Base-by-base conservation (phyloP, 1,140 invertebrate species). In the Drosophila virilis region DNA sequence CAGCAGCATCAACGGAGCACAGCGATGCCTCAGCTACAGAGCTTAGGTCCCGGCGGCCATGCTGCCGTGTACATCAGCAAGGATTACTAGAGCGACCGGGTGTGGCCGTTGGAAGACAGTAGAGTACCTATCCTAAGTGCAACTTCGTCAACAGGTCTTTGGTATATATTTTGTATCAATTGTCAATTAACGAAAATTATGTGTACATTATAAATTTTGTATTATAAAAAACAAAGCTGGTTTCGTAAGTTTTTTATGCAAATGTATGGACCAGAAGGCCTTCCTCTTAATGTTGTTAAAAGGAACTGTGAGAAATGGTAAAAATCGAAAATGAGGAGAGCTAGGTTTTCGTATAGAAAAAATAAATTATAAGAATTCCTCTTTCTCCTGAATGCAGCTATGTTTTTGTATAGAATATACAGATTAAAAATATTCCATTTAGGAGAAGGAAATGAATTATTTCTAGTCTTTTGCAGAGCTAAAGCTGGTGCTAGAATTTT, bases 51-150 rank as follows among this genome's bases (percentile, higher is more conserved):
- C 17, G 35, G 50, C 17, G 35, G 64, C 2, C 83, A 86, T 8
- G 78, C 78, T 5, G 58, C 83, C 0, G 73, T 86, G 1, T 86
- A 77, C 32, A 83, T 86, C 8, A 86, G 69, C 73, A 86, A 86
- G 59, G 84, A 86, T 15, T 86, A 89, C 64, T 85, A 85, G 38
- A 22, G 37, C 5, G 17, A 17, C 17, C 17, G 17, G 13, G 10
- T 9, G 1, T 22, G 4, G 6, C 10, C 12, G 10, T 3, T 50
- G 37, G 17, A 43, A 8, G 33, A 8, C 13, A 15, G 15, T 9
- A 51, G 12, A 51, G 48, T 52, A 85, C 62, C 71, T 86, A 86
- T 50, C 43, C 65, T 83, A 66, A 79, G 76, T 88, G 71, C 65
- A 77, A 74, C 42, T 35, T 64, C 43, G 33, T 75, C 17, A 17